These are phyloP conservation scores for Ditula angustiorana DNA, from an alignment of 2,888 invertebrate species.

Conservation along the genomic window DNA sequence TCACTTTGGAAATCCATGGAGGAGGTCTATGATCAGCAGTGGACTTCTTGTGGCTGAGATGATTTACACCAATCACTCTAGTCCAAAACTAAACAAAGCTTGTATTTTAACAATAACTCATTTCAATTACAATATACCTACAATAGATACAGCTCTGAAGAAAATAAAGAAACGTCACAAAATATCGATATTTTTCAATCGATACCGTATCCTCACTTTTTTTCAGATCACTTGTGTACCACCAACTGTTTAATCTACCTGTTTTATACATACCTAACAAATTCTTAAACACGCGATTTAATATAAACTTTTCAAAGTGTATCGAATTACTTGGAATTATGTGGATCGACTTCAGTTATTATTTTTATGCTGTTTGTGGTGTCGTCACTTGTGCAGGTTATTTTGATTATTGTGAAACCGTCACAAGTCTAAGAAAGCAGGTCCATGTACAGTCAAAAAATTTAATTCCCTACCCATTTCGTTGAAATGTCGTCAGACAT, in stretches of 20 bases:
- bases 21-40: no score
- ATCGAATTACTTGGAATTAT: conserved; percentile 7
- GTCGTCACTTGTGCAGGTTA: not conserved
- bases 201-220: not conserved
- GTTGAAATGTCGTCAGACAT: no score
- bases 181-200: not conserved
- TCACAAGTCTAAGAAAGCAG: not conserved
- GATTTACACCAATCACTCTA: no score
- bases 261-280: not conserved
- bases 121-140: no score
- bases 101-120: no score
- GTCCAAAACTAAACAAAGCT: no score
- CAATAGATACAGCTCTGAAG: no score
- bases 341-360: not conserved
- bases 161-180: not conserved
- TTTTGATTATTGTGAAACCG: not conserved
- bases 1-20: no score
- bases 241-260: conserved; percentile 26
- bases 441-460: not conserved
- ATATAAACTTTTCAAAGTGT: conserved; percentile 2
- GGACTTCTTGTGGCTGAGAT: no score
- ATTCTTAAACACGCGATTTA: not conserved
- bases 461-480: no score
- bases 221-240: conserved; percentile 6
- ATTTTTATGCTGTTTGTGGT: not conserved